Evolutionary conservation across 2,797 vertebrate genomes (phyloP).

Genomic region (Chaetophractus vellerosus): DNA sequence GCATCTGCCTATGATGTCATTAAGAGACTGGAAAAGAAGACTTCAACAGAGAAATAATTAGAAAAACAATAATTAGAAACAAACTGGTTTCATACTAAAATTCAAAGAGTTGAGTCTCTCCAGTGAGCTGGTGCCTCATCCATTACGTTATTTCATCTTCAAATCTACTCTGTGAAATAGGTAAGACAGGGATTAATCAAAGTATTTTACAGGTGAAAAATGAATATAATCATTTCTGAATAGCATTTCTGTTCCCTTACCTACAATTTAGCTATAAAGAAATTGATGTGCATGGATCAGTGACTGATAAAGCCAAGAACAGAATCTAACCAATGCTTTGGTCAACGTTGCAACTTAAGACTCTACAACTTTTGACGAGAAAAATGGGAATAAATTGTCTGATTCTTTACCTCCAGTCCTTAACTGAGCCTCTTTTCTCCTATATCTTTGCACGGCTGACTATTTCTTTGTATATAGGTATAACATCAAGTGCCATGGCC

Average conservation of each 20-base stretch:
- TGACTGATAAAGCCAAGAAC: background rate
- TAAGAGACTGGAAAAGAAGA: slow-evolving; percentile 1
- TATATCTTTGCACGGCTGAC: background rate
- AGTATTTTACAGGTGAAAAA: slow-evolving; percentile 16
- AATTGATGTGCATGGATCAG: slow-evolving; percentile 9
- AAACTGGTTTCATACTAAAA: background rate
- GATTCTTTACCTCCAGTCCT: background rate
- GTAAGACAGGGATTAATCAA: background rate
- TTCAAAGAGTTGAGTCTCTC: background rate
- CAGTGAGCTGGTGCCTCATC: background rate
- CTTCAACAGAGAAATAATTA: background rate
- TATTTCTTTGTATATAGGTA: background rate
- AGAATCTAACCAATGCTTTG: background rate
- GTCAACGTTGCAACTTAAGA: too few species aligned
- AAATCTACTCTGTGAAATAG: background rate
- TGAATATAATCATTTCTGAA: slow-evolving; percentile 19
- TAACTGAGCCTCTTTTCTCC: background rate
- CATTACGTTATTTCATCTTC: background rate
- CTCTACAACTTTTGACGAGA: too few species aligned
- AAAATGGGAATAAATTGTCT: background rate
- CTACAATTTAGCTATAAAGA: background rate
- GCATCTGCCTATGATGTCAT: background rate
- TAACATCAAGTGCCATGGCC: background rate
- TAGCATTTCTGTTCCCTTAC: background rate
- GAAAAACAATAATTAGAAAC: background rate